Percentiles rank a stretch among this genome's conserved stretches.
phyloP scores from a whole-genome alignment of 2,888 invertebrate species.

The Plemyria rubiginata region DNA sequence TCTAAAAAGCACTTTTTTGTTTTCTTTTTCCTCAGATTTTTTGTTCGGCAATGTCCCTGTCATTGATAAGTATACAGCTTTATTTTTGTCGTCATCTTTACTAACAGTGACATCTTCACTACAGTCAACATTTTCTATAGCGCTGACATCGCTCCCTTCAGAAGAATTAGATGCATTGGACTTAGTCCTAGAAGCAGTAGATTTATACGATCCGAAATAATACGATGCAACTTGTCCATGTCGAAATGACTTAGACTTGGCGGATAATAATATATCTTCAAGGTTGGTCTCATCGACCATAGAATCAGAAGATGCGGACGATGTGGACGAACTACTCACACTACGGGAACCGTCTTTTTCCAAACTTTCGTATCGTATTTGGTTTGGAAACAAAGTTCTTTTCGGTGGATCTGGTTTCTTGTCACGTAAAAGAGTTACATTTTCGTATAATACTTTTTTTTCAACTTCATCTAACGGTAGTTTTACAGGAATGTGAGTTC shows the following conservation, averaged over 20 bases:
- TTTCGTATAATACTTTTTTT: slow-evolving; percentile 69
- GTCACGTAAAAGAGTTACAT: slow-evolving; percentile 58
- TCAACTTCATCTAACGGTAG: slow-evolving; percentile 49
- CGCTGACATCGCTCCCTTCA: slow-evolving; percentile 72
- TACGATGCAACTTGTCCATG: slow-evolving; percentile 55
- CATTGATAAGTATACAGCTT: slow-evolving; percentile 70
- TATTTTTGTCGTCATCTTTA: slow-evolving; percentile 45
- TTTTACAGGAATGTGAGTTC: slow-evolving; percentile 67
- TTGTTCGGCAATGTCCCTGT: slow-evolving; percentile 75
- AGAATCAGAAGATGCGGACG: slow-evolving; percentile 67
- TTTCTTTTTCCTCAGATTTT: slow-evolving; percentile 55
- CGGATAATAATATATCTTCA: slow-evolving; percentile 77
- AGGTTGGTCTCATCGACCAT: slow-evolving; percentile 77
- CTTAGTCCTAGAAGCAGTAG: slow-evolving; percentile 59
- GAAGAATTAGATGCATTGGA: slow-evolving; percentile 72
- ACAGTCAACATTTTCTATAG: slow-evolving; percentile 78
- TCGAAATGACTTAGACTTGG: slow-evolving; percentile 78
- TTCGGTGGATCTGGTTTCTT: slow-evolving; percentile 65
- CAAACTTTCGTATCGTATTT: slow-evolving; percentile 48
- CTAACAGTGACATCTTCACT: slow-evolving; percentile 53
- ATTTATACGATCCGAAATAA: slow-evolving; percentile 55
- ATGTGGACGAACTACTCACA: slow-evolving; percentile 67
- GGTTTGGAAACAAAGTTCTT: slow-evolving; percentile 53
- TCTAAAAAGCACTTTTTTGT: slow-evolving; percentile 75
- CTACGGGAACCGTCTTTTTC: slow-evolving; percentile 51